Conservation (phyloP, 2,113 vertebrate species). For the Pluvialis apricaria region DNA sequence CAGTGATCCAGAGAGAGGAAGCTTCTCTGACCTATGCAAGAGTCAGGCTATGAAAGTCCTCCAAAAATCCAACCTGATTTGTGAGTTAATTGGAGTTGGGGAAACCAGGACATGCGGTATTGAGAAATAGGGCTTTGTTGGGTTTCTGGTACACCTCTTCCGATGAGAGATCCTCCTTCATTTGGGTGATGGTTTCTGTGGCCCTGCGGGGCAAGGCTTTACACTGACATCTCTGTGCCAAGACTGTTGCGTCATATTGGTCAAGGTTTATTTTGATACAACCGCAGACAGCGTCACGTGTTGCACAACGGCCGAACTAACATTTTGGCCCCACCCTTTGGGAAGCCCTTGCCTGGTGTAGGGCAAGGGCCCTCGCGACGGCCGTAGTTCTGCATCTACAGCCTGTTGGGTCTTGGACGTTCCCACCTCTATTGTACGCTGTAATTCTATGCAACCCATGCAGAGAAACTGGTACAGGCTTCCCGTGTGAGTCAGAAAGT, state of each 20-base stretch:
- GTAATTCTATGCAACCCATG: not conserved
- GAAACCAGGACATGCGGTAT: not conserved
- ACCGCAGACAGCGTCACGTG: fast-evolving
- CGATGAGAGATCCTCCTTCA: not conserved
- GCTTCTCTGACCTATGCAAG: not conserved
- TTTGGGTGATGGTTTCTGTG: not conserved
- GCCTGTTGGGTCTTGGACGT: not conserved
- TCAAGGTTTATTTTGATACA: not conserved
- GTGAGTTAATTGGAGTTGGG: not conserved
- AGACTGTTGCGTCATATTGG: not conserved
- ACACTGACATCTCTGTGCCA: not conserved
- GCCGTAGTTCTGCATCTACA: not conserved
- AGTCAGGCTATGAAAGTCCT: not conserved
- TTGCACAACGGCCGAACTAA: not conserved
- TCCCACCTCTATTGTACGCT: not conserved
- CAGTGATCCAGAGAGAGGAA: not conserved
- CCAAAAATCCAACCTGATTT: not conserved
- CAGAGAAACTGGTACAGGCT: not conserved
- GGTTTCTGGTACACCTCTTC: constrained; percentile 1
- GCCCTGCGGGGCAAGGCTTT: not conserved
- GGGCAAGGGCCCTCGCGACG: not conserved
- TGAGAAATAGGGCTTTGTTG: not conserved
- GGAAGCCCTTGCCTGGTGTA: not conserved
- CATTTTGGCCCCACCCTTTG: not conserved
- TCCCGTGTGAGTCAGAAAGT: not conserved